Evolutionary conservation across 1,140 invertebrate genomes (phyloP), one percentile per base, ranked within the genome.

Genomic region (Pissodes strobi): DNA sequence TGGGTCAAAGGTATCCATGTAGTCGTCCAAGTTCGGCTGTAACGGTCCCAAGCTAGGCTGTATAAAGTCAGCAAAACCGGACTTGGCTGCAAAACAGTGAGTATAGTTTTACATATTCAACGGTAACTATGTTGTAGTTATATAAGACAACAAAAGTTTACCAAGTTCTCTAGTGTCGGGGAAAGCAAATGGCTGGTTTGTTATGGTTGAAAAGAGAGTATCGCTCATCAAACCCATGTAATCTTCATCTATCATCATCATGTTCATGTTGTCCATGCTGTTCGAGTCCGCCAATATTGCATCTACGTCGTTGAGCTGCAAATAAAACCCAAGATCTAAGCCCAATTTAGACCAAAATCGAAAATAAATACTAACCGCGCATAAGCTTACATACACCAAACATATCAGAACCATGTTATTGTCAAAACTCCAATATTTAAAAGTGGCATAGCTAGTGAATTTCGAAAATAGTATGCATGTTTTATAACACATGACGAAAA

Each of bases 21-120:
- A 94, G 81, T 99, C 97, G 77, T 98, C 95, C 69, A 99, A 84
- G 82, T 94, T 96, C 62, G 96, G 97, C 78, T 99, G 97, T 34
- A 99, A 82, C 56, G 96, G 94, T 49, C 96, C 90, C 68, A 99
- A 85, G 76, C 94, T 97, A 49, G 97, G 97, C 82, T 99, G 97
- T 79, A 99, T 98, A 73, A 99, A 94, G 82, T 99, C 96, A 12
- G 96, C 93, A 73, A 91, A 82, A 63, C 85, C 88, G 37, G 87
- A 85, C 71, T 82, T 82, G 69, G 83, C 87, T 88, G 74, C 62
- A 78, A 76, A 71, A 68, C 27, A 64, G 13, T 25, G 39, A 53
- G 43, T 52, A 27, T 45, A 57, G 18, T 43, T 25, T 45, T 45
- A 45, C 41, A 45, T 45, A 45, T 8, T 45, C 41, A 45, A 27